Evolutionary conservation across 1,140 invertebrate genomes (phyloP).

Genomic region (Drosophila dunni): DNA sequence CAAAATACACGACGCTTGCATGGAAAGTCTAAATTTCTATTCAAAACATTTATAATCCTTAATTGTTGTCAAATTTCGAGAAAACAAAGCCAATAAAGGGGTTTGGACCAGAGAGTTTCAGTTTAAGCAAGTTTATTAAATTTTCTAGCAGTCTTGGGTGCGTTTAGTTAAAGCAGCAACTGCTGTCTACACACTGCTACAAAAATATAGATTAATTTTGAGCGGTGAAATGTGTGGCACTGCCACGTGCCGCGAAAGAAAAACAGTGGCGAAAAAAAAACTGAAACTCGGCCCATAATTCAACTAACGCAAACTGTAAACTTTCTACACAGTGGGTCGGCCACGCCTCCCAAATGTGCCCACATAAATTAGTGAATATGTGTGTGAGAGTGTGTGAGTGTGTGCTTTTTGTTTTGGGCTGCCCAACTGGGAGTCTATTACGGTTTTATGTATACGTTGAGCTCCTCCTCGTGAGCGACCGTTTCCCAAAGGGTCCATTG

Average conservation of each 20-base stretch:
- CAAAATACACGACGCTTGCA: background rate
- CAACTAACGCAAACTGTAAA: slow-evolving; percentile 63
- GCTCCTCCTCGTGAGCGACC: slow-evolving; percentile 22
- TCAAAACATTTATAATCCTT: slow-evolving; percentile 1
- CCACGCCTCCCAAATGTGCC: slow-evolving; percentile 32
- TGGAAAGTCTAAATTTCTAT: background rate
- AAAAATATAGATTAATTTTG: slow-evolving; percentile 2
- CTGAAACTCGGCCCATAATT: slow-evolving; percentile 44
- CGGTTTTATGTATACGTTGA: slow-evolving; percentile 20
- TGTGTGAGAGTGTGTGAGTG: background rate
- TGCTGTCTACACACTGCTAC: background rate
- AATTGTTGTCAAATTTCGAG: slow-evolving; percentile 22
- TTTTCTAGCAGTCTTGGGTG: slow-evolving; percentile 10
- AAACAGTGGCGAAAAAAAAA: no score
- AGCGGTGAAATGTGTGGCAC: background rate
- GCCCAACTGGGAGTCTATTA: slow-evolving; percentile 18
- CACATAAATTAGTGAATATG: slow-evolving; percentile 24
- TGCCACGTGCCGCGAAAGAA: slow-evolving; percentile 51
- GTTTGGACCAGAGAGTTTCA: slow-evolving; percentile 56
- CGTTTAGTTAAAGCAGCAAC: slow-evolving; percentile 33
- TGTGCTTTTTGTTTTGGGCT: slow-evolving; percentile 8
- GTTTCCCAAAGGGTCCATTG: background rate
- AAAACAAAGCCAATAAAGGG: background rate
- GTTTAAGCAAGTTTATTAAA: slow-evolving; percentile 48
- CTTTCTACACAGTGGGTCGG: slow-evolving; percentile 28